Base-by-base conservation (phyloP, 2,888 invertebrate species). In the Cerastoderma edule region DNA sequence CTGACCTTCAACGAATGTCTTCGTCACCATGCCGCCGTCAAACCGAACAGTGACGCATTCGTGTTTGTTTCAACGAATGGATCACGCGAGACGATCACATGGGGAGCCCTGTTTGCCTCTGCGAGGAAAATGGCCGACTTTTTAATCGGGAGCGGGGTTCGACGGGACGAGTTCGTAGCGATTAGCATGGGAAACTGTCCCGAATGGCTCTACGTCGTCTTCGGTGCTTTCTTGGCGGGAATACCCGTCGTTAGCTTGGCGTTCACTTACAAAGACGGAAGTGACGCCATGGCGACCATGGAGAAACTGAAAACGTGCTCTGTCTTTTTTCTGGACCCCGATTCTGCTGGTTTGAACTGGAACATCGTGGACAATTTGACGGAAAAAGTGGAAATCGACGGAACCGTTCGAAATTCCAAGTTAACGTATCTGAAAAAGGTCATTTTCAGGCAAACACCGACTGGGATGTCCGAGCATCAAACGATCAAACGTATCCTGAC, bases 201-300 rank as follows among this genome's bases (percentile, higher is more conserved):
- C 3, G 72, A 80, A 53, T 80, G 74, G 74, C 39, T 80, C 19
- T 80, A 66, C 39, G 56, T 64, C 1, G 24, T 67, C 19, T 80
- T 72, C 28, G 80, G 80, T 0, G 48, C 74, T 6, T 72, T 77
- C 46, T 46, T 72, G 8, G 74, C 74, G 0, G 74, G 80, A 5
- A 71, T 69, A 0, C 50, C 33, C 0, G 71, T 74, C 16, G 44
- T 68, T 5, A 60, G 56, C 13, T 6, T 77, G 5, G 39, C 73
- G 8, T 80, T 80, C 50, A 80, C 80, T 2, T 80, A 77, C 63
- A 71, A 27, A 22, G 74, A 80, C 46, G 77, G 80, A 53, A 77
- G 76, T 54, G 80, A 80, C 57, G 65, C 77, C 3, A 22, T 77
- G 1, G 74, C 76, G 0, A 24, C 72, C 24, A 74, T 80, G 76